Base-by-base conservation (phyloP, 2,113 vertebrate species). In the Chaetodon trifascialis region DNA sequence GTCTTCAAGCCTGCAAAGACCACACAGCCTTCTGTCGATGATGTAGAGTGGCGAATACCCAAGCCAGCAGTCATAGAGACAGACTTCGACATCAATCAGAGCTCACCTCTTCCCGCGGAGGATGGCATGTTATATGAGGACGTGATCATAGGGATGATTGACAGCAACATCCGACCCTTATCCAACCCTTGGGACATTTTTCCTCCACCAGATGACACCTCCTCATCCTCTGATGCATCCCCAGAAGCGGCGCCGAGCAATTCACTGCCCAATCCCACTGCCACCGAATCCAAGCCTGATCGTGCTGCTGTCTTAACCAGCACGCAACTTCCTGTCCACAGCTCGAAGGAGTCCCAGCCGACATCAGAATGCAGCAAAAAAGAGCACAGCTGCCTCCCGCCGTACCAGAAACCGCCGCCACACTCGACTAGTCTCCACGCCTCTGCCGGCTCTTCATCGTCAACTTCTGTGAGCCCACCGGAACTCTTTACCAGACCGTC, bases 111-210 rank as follows among this genome's bases (percentile, higher is more conserved):
- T 36, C 55, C 16, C 1, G 30, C 10, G 11, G 73, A 80, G 51
- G 79, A 86, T 16, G 8, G 4, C 16, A 0, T 67, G 23, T 21
- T 68, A 0, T 9, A 76, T 1, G 82, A 80, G 38, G 36, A 54
- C n/a, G 1, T 42, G 36, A 5, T 58, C 2, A 0, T 12, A 11
- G 47, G 3, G 19, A 1, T 78, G 34, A 47, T 16, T 15, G 44
- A 79, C 7, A 0, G 15, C 0, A 10, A 49, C 40, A 11, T 46
- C 25, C 19, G 0, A 34, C 58, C 40, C 52, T 30, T 51, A 19
- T n/a, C 73, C 23, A 87, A 88, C 54, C 89, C 89, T 0, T 94
- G 92, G 92, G 85, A 93, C 69, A 65, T 73, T 1, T 93, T 88
- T 23, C 7, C 80, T 66, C 76, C 88, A 14, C 92, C 81, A 2